Conservation (phyloP, 2,888 invertebrate genomes). For the Cephalotes varians region DNA sequence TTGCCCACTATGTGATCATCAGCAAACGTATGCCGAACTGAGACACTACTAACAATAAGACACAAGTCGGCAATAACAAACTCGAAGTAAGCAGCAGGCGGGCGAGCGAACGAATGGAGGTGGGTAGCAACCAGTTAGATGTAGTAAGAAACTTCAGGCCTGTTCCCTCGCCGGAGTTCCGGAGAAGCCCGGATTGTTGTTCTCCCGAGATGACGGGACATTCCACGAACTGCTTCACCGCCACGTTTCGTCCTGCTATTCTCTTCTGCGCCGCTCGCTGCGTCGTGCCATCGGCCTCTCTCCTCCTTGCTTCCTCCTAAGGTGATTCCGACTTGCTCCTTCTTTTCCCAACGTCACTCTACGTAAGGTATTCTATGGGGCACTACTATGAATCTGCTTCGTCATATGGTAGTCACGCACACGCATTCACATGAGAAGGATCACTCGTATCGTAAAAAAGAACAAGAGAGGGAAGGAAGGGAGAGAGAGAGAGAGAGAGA, state of each 20-base stretch:
- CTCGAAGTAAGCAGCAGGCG: conserved; percentile 32
- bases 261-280: conserved; percentile 4
- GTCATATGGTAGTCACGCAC: conserved; percentile 33
- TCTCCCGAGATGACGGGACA: conserved; percentile 81
- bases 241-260: conserved; percentile 45
- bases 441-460: conserved; percentile 44
- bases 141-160: conserved; percentile 61
- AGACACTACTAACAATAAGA: background rate
- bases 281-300: conserved; percentile 14
- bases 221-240: conserved; percentile 79
- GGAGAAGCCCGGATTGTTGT: conserved; percentile 80
- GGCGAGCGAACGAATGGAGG: conserved; percentile 3
- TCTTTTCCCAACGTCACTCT: background rate
- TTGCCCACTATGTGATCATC: conserved; percentile 61
- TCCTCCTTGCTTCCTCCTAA: background rate
- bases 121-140: conserved; percentile 62
- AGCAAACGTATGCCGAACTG: conserved; percentile 52
- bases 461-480: conserved; percentile 21
- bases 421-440: conserved; percentile 1
- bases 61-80: conserved; percentile 50
- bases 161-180: conserved; percentile 75
- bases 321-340: background rate
- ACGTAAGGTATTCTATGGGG: background rate
- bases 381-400: conserved; percentile 13
- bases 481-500: conserved; percentile 23